phyloP scores from a whole-genome alignment of 2,888 invertebrate species.

The Eristalinus aeneus region DNA sequence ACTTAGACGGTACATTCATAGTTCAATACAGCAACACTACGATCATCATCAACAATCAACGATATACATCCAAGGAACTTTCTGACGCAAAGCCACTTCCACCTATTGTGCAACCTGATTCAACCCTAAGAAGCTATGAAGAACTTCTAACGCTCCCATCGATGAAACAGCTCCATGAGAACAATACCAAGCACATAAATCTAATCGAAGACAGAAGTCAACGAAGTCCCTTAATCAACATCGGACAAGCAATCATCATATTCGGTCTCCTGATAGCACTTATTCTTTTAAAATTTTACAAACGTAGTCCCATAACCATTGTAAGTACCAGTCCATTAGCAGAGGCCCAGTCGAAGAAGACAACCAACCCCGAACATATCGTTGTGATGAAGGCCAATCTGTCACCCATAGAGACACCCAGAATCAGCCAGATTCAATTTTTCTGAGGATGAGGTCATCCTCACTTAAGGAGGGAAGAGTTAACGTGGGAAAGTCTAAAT shows the following conservation, averaged over 20 bases:
- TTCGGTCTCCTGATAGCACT: background rate
- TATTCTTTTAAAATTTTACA: background rate
- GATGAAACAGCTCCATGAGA: background rate
- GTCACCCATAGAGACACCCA: background rate
- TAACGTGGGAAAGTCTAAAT: background rate
- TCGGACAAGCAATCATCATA: background rate
- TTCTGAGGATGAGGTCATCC: background rate
- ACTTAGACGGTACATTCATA: background rate
- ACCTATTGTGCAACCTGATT: background rate
- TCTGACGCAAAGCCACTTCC: background rate
- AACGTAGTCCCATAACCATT: background rate
- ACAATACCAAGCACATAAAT: background rate
- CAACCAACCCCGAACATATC: background rate
- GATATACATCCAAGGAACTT: background rate
- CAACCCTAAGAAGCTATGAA: background rate
- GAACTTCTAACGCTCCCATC: background rate
- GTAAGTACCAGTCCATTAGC: background rate
- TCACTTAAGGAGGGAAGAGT: conserved; percentile 1
- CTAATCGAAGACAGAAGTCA: background rate
- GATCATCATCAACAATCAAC: background rate
- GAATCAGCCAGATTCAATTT: background rate
- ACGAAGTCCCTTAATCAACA: background rate
- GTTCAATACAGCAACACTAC: background rate
- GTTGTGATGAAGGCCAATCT: background rate
- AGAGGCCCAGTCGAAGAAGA: background rate